Evolutionary conservation across 2,113 vertebrate genomes (phyloP).

Genomic region (Nansenia antarctica): DNA sequence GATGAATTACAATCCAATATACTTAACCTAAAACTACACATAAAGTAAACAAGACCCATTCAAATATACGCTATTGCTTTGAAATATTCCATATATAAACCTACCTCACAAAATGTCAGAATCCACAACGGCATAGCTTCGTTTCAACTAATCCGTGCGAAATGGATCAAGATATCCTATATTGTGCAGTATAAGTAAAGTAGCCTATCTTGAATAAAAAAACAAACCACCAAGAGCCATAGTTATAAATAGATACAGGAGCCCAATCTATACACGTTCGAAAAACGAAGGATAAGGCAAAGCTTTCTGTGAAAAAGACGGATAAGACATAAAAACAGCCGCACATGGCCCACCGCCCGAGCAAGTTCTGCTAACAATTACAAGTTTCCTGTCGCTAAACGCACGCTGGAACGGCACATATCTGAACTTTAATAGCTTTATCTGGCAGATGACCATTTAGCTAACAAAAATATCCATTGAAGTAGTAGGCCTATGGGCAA

Average conservation of each 20-base stretch:
- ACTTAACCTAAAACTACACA: background rate
- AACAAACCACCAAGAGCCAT: no score
- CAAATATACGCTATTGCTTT: background rate
- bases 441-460: background rate
- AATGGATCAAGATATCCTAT: background rate
- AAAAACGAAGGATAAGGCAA: no score
- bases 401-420: background rate
- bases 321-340: background rate
- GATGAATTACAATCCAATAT: no score
- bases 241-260: background rate
- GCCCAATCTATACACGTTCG: no score
- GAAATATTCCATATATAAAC: background rate
- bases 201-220: no score
- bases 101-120: background rate
- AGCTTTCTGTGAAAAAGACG: background rate
- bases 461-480: background rate
- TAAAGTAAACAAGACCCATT: background rate
- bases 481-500: no score
- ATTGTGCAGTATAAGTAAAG: no score
- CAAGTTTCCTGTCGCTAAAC: conserved; percentile 5
- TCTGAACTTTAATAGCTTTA: background rate
- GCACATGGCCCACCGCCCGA: background rate
- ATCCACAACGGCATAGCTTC: background rate
- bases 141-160: background rate
- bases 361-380: conserved; percentile 20